Evolutionary conservation across 2,113 vertebrate species (phyloP).

Genomic region (Galeopterus variegatus): DNA sequence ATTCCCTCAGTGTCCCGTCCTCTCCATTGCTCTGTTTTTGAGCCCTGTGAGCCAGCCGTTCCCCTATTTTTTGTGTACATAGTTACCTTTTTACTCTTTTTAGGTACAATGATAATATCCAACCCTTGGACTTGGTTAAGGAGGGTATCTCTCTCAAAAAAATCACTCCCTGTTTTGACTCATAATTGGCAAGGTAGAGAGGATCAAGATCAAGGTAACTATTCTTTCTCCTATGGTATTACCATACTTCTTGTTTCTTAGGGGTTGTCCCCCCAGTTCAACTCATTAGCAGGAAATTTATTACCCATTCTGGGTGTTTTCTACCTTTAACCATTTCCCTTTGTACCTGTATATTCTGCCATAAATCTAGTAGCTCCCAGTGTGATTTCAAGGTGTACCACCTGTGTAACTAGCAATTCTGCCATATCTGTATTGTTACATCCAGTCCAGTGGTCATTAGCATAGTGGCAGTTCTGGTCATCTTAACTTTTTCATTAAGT

Average conservation of each 20-base stretch:
- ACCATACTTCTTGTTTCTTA: not conserved
- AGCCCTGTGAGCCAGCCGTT: not conserved
- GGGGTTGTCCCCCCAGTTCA: not conserved
- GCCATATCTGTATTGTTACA: not conserved
- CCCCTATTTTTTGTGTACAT: not conserved
- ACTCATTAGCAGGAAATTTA: not conserved
- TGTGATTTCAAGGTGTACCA: not conserved
- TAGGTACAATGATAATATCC: not conserved
- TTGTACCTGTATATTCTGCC: not conserved
- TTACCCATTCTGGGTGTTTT: not conserved
- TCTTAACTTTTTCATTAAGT: not conserved
- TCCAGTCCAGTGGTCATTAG: not conserved
- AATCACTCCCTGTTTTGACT: not conserved
- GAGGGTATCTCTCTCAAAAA: not conserved
- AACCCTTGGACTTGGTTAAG: not conserved
- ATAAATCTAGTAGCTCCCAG: not conserved
- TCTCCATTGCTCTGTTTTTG: not conserved
- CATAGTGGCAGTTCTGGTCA: not conserved
- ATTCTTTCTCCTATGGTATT: not conserved
- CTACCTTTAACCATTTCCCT: constrained; percentile 44
- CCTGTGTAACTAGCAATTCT: not conserved
- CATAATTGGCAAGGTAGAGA: not conserved
- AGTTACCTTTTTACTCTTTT: not conserved
- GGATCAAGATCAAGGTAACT: not conserved
- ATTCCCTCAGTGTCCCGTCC: not conserved